A percentile compares a stretch with the other conserved stretches of the same genome.
Evolutionary conservation across 2,113 vertebrate genomes (phyloP).

Genomic region (Phylloscopus trochiloides): DNA sequence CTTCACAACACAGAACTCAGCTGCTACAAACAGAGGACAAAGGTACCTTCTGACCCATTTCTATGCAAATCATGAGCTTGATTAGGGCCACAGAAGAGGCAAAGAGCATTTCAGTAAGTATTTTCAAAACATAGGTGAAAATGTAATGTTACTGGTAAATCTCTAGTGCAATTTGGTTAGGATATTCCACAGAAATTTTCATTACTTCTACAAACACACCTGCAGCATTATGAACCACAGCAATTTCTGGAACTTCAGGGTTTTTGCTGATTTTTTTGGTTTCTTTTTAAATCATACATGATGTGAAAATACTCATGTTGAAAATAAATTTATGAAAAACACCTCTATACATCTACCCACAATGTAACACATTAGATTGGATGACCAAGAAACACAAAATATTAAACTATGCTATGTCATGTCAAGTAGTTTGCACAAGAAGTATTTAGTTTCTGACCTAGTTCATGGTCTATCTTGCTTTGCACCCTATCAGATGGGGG

Average conservation of each 20-base stretch:
- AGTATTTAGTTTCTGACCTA: neutral
- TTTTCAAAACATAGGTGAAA: neutral
- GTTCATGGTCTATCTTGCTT: neutral
- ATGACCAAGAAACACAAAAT: neutral
- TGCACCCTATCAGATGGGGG: neutral
- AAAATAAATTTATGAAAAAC: neutral
- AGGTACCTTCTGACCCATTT: neutral
- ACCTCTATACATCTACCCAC: neutral
- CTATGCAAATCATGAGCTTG: neutral
- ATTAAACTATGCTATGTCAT: neutral
- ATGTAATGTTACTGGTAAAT: neutral
- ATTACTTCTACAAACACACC: neutral
- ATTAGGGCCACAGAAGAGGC: neutral
- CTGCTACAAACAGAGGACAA: neutral
- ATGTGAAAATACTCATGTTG: neutral
- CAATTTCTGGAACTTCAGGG: neutral
- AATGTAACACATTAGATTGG: neutral
- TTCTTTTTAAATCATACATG: neutral
- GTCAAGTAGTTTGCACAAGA: rapidly evolving
- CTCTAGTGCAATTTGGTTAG: neutral
- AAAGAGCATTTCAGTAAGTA: neutral
- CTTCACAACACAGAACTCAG: rapidly evolving
- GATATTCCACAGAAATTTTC: neutral
- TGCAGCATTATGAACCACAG: neutral
- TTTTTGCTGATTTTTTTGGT: neutral